A percentile compares a stretch with the other conserved stretches of the same genome.
These are phyloP conservation scores for Paratrypauchen microcephalus DNA, from an alignment of 2,797 vertebrate species.

Conservation along the genomic window DNA sequence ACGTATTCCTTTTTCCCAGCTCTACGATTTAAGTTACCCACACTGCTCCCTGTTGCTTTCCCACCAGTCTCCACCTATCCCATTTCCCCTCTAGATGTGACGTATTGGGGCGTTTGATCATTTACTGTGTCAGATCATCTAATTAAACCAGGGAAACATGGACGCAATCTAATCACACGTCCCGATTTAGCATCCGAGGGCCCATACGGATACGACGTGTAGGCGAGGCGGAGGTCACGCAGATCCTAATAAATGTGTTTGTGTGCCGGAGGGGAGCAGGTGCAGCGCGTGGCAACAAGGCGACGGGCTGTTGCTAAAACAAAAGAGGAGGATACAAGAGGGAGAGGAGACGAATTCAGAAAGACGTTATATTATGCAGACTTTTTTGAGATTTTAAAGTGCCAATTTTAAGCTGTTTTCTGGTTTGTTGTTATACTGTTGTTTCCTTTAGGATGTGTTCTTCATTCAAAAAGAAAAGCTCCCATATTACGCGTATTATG, in stretches of 20 bases:
- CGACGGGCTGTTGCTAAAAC: conserved; percentile 23
- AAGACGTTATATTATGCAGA: too few species aligned
- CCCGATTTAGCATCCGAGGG: conserved; percentile 14
- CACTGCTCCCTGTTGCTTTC: neutral
- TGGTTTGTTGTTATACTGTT: too few species aligned
- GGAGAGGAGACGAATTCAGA: neutral
- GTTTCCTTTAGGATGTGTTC: too few species aligned
- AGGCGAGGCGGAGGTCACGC: conserved; percentile 38
- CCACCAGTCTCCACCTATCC: neutral
- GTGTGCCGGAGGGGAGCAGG: conserved; percentile 46
- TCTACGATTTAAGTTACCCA: neutral
- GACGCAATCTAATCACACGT: conserved; percentile 43
- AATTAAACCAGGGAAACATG: conserved; percentile 47
- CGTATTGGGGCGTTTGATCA: conserved; percentile 48
- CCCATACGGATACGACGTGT: conserved; percentile 28
- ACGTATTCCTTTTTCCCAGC: too few species aligned
- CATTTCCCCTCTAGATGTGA: neutral
- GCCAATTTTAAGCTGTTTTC: too few species aligned
- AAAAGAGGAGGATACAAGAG: neutral
- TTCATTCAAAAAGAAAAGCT: too few species aligned
- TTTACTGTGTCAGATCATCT: conserved; percentile 51
- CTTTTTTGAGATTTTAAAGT: too few species aligned
- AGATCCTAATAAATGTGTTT: conserved; percentile 56
- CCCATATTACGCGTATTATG: too few species aligned
- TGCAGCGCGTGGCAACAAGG: conserved; percentile 42